These are phyloP conservation scores for Chalcosyrphus nemorum DNA, from an alignment of 2,888 invertebrate genomes.

Conservation along the genomic window DNA sequence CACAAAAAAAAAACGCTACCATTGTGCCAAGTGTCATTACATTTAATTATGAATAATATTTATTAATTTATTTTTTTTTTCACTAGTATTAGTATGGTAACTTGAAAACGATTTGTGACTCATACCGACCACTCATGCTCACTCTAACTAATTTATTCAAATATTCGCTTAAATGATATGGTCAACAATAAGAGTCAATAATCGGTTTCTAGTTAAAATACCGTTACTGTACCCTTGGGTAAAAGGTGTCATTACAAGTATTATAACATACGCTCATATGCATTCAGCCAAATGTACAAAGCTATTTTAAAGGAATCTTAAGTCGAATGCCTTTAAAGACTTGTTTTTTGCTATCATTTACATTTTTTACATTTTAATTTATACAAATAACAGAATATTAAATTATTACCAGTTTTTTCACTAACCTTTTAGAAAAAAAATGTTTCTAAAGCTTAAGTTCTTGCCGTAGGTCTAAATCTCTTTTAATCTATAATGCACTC, in stretches of 20 bases:
- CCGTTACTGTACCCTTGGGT: conserved; percentile 61
- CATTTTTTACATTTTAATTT: conserved; percentile 2
- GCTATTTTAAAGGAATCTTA: background rate
- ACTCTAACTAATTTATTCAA: background rate
- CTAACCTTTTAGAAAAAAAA: conserved; percentile 11
- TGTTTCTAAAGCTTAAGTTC: conserved; percentile 35
- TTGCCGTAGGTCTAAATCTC: conserved; percentile 67
- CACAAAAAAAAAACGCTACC: conserved; percentile 18
- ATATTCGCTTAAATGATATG: background rate
- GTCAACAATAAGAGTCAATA: background rate
- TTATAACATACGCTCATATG: conserved; percentile 18
- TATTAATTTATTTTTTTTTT: conserved; percentile 48
- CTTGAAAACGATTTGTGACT: conserved; percentile 36
- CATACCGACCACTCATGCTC: background rate
- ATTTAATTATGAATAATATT: conserved; percentile 48
- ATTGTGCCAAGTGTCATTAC: conserved; percentile 66
- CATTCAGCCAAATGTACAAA: conserved; percentile 50
- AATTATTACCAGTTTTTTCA: conserved; percentile 8
- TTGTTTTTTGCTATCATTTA: conserved; percentile 15
- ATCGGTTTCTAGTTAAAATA: conserved; percentile 29
- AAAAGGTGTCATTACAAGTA: conserved; percentile 58
- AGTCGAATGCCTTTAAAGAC: background rate
- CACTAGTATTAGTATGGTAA: conserved; percentile 5
- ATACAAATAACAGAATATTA: background rate
- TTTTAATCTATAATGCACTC: conserved; percentile 37